Evolutionary conservation across 2,797 vertebrate species (phyloP).

Genomic region (Aphelocoma californica): DNA sequence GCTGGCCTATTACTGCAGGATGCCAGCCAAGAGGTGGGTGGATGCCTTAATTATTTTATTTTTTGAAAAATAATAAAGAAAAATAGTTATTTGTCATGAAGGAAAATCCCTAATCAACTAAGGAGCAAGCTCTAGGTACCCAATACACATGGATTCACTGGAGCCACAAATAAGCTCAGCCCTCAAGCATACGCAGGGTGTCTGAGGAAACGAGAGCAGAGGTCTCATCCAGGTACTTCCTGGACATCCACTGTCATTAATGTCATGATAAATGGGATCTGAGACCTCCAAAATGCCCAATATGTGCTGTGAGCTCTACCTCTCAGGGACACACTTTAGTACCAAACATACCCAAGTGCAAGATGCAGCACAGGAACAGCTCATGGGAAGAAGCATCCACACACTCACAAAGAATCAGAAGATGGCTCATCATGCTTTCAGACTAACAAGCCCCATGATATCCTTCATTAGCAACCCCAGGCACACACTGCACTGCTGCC

Average conservation of each 20-base stretch:
- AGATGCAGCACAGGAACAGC: background rate
- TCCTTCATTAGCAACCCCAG: background rate
- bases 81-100: background rate
- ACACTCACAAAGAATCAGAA: background rate
- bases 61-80: background rate
- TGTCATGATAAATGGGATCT: background rate
- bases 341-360: background rate
- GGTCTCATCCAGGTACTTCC: background rate
- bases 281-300: background rate
- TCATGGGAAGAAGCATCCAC: background rate
- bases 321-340: background rate
- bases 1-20: background rate
- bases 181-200: fast-evolving
- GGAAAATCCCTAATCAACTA: background rate
- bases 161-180: background rate
- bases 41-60: background rate
- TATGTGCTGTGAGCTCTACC: background rate
- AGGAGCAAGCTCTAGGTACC: background rate
- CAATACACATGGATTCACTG: background rate
- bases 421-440: background rate
- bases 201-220: background rate
- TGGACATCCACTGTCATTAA: background rate
- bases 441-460: background rate
- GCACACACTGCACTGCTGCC: background rate
- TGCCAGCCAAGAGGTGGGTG: background rate